Evolutionary conservation across 2,797 vertebrate genomes (phyloP).

Genomic region (Myotis myotis): DNA sequence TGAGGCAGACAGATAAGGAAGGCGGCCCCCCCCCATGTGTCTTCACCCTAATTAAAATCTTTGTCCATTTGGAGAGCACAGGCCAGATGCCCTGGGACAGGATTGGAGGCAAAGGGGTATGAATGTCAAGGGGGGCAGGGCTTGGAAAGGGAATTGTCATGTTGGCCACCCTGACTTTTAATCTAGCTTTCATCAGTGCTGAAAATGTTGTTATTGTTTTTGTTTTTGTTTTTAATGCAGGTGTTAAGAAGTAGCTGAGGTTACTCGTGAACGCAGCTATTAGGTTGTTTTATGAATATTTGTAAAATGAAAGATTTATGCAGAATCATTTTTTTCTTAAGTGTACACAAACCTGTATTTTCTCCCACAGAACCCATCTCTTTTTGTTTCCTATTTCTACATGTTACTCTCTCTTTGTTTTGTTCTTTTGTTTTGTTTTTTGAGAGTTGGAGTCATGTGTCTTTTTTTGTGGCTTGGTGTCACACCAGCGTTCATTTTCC

Average conservation of each 20-base stretch:
- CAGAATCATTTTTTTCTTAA: neutral
- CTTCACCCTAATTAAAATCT: constrained; percentile 4
- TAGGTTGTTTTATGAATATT: constrained; percentile 20
- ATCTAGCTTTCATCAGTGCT: neutral
- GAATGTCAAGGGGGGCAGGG: neutral
- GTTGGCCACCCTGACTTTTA: neutral
- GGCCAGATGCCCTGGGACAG: neutral
- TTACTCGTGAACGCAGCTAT: neutral
- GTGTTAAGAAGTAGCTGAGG: constrained; percentile 20
- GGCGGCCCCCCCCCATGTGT: neutral
- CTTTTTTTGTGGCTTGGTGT: constrained; percentile 53
- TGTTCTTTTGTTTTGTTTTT: constrained; percentile 47
- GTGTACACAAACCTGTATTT: constrained; percentile 7
- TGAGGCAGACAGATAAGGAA: constrained; percentile 7
- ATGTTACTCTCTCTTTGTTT: neutral
- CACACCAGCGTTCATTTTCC: constrained; percentile 45
- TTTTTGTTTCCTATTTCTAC: neutral
- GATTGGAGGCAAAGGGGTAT: neutral
- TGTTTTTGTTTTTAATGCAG: neutral
- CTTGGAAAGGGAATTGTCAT: neutral
- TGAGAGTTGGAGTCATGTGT: constrained; percentile 45
- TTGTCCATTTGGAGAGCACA: neutral
- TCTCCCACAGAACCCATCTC: neutral
- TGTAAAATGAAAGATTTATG: constrained; percentile 26
- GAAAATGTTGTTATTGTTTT: constrained; percentile 1